phyloP scores from a whole-genome alignment of 1,140 invertebrate genomes.

The Aphelenchoides besseyi region DNA sequence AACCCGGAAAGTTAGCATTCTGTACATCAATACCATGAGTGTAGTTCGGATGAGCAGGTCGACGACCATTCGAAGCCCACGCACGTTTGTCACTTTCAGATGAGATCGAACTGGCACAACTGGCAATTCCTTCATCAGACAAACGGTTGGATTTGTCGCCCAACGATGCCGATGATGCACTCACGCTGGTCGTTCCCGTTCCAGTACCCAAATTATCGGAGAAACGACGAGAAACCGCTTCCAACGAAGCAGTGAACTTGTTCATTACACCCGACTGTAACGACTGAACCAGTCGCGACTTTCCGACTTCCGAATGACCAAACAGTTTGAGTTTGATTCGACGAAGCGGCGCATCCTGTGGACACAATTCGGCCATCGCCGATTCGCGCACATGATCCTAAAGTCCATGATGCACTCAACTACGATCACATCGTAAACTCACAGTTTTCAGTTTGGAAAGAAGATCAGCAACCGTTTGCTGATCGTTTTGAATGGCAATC shows the following conservation, averaged over 20 bases:
- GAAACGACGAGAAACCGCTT: slow-evolving; percentile 57
- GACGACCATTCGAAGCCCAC: slow-evolving; percentile 14
- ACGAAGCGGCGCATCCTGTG: slow-evolving; percentile 69
- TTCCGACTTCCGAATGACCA: slow-evolving; percentile 75
- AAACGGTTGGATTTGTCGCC: slow-evolving; percentile 5
- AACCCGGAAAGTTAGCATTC: slow-evolving; percentile 67
- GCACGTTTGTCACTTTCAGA: slow-evolving; percentile 5
- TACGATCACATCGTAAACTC: slow-evolving; percentile 54
- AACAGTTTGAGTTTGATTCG: slow-evolving; percentile 75
- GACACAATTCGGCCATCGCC: slow-evolving; percentile 73
- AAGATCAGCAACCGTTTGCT: slow-evolving; percentile 73
- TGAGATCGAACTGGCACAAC: slow-evolving; percentile 28
- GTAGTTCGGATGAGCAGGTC: slow-evolving; percentile 68
- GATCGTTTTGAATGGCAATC: slow-evolving; percentile 75
- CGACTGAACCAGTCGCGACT: slow-evolving; percentile 73
- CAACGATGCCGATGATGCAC: slow-evolving; percentile 19
- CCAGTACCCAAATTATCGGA: slow-evolving; percentile 46
- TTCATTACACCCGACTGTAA: slow-evolving; percentile 65
- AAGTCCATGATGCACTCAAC: slow-evolving; percentile 24
- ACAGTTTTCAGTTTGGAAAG: slow-evolving; percentile 72
- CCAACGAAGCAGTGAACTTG: slow-evolving; percentile 32
- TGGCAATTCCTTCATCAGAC: slow-evolving; percentile 44
- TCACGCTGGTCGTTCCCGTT: neutral
- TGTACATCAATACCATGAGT: slow-evolving; percentile 73
- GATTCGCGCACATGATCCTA: slow-evolving; percentile 68